Conservation (phyloP, 2,888 invertebrate genomes). For the Creontiades dilutus region DNA sequence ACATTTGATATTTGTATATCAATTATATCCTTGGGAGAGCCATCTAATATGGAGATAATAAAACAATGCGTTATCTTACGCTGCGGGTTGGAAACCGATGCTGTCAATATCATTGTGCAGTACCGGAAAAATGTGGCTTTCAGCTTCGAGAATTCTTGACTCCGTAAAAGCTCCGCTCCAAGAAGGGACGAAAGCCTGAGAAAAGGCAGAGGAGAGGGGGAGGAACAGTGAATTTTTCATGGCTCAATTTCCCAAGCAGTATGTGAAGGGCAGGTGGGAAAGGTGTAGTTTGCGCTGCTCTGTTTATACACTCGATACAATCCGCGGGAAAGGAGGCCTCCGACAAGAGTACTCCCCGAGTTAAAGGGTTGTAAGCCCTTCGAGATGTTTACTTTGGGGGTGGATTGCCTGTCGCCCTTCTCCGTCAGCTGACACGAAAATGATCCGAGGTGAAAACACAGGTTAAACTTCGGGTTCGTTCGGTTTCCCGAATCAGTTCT, state of each 20-base stretch:
- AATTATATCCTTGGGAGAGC: too few relatives aligned
- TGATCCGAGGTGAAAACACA: neutral
- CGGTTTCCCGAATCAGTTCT: too few relatives aligned
- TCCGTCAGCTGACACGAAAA: neutral
- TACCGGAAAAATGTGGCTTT: neutral
- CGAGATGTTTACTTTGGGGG: neutral
- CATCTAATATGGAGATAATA: too few relatives aligned
- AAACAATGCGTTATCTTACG: too few relatives aligned
- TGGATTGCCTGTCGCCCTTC: neutral
- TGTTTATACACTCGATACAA: neutral
- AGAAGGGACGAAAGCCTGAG: neutral
- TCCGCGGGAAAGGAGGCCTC: neutral
- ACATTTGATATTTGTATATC: too few relatives aligned
- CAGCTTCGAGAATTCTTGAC: neutral
- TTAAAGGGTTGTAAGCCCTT: neutral
- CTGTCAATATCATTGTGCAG: neutral
- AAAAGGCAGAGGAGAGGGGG: neutral
- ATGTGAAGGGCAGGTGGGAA: slow-evolving; percentile 7
- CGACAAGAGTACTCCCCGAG: neutral
- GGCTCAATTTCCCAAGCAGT: slow-evolving; percentile 14
- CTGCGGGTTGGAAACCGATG: too few relatives aligned
- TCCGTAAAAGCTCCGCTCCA: neutral
- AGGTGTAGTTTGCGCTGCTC: neutral
- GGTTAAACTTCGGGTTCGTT: neutral
- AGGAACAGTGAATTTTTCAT: neutral